phyloP scores from a whole-genome alignment of 2,113 vertebrate genomes.

The Octodon degus region DNA sequence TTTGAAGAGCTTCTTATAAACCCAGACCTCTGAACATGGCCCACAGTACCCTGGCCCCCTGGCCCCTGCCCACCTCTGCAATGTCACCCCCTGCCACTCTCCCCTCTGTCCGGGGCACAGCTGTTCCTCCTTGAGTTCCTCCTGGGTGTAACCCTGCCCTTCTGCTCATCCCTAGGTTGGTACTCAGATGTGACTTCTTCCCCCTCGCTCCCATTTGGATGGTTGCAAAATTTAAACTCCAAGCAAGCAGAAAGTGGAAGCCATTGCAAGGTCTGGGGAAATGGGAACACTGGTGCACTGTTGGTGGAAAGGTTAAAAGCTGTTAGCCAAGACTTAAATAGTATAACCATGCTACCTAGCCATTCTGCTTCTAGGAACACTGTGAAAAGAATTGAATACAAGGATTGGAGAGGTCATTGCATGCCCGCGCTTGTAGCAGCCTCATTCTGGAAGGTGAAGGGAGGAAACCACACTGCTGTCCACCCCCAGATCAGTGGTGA shows the following conservation, averaged over 20 bases:
- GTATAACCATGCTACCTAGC: rapidly evolving
- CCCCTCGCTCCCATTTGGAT: background rate
- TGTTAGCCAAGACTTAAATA: background rate
- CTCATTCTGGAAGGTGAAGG: rapidly evolving
- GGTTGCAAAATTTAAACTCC: background rate
- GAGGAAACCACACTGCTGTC: too few species aligned
- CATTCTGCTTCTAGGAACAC: background rate
- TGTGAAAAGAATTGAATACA: background rate
- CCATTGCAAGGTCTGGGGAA: too few species aligned
- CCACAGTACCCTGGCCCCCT: background rate
- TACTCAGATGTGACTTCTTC: too few species aligned
- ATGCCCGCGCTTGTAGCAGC: rapidly evolving
- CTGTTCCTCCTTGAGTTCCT: too few species aligned
- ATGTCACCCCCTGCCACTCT: background rate
- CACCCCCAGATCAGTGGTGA: background rate
- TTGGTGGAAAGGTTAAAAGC: background rate
- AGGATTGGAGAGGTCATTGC: background rate
- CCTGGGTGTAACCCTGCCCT: background rate
- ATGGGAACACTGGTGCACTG: rapidly evolving
- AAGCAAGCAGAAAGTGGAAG: background rate
- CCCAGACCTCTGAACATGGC: background rate
- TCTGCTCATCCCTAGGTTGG: background rate
- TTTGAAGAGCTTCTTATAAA: background rate
- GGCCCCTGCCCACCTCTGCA: background rate
- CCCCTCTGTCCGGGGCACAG: background rate